Evolutionary conservation across 2,113 vertebrate species (phyloP), one percentile per base, ranked within the genome.

Genomic region (Xyliphius kryptos): DNA sequence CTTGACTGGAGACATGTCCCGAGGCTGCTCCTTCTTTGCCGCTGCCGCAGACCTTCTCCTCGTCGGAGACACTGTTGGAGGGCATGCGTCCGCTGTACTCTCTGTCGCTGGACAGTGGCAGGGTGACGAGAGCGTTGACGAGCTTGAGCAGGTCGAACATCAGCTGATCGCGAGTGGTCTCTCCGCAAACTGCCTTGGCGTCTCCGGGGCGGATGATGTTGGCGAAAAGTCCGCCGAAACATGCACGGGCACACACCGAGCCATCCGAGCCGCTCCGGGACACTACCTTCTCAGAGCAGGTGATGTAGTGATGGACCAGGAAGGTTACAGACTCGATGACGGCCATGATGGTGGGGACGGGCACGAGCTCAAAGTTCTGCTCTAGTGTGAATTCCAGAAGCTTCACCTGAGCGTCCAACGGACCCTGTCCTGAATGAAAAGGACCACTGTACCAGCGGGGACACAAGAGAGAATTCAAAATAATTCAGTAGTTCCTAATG

Each of bases 71-170:
- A 2, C 96, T 97, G 69, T 97, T 93, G 10, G 88, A 89, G 0
- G 89, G 89, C 66, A 89, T 81, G 15, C 93, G 88, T 8, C 94
- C 92, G 2, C 94, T 99, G 74, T 91, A 97, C 70, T 99, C 94
- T 40, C 91, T 75, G 84, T 96, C 95, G 70, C 90, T 90, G 3
- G 96, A 95, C 69, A 99, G 91, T 0, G 95, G 94, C 70, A 99
- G 84, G 66, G 93, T 95, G 63, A 97, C 95, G 75, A 99, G 85
- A 68, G 92, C 91, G 57, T 97, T 99, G 56, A 99, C 91, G 77
- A 99, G 84, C 74, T 97, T 96, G 15, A 99, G 82, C 49, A 99
- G 85, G 82, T 98, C 93, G 66, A 99, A 99, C 96, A 99, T 98
- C 49, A 99, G 90, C 61, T 98, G 94, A 81, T 99, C 96, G 0